Conservation (phyloP, 1,140 invertebrate species). For the Heliothis subflexa region DNA sequence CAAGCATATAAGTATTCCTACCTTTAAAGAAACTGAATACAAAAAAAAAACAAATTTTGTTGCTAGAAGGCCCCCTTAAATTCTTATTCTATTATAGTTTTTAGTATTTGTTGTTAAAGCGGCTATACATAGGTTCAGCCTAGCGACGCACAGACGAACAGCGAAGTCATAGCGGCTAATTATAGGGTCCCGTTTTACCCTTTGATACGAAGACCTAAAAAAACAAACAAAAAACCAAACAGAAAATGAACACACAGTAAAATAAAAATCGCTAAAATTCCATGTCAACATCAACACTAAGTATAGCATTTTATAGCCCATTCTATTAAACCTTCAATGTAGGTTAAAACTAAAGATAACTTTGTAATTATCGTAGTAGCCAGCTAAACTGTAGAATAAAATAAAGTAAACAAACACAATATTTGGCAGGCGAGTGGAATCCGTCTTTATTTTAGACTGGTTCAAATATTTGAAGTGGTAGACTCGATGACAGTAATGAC, state of each 20-base stretch:
- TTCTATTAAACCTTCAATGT: conserved; percentile 13
- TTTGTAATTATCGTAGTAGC: conserved; percentile 43
- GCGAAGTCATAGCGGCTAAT: too few relatives aligned
- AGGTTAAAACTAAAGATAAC: conserved; percentile 39
- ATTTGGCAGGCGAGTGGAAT: conserved; percentile 78
- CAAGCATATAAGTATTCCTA: too few relatives aligned
- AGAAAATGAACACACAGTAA: background rate
- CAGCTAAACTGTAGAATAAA: conserved; percentile 23
- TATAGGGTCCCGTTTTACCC: too few relatives aligned
- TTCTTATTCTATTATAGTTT: too few relatives aligned
- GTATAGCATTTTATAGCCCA: background rate
- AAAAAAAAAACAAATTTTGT: too few relatives aligned
- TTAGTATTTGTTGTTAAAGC: too few relatives aligned
- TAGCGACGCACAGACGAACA: too few relatives aligned
- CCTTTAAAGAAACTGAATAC: too few relatives aligned
- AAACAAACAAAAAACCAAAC: background rate
- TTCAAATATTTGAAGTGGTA: conserved; percentile 42
- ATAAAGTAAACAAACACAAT: conserved; percentile 66
- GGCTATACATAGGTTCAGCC: too few relatives aligned
- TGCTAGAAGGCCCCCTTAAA: too few relatives aligned
- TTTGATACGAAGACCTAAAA: too few relatives aligned
- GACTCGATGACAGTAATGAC: conserved; percentile 53
- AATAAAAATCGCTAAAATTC: conserved; percentile 32
- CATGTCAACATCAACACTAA: conserved; percentile 15
- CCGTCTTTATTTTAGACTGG: conserved; percentile 72